These are phyloP conservation scores for Atethmia centrago DNA, from an alignment of 2,888 invertebrate species.

Conservation along the genomic window DNA sequence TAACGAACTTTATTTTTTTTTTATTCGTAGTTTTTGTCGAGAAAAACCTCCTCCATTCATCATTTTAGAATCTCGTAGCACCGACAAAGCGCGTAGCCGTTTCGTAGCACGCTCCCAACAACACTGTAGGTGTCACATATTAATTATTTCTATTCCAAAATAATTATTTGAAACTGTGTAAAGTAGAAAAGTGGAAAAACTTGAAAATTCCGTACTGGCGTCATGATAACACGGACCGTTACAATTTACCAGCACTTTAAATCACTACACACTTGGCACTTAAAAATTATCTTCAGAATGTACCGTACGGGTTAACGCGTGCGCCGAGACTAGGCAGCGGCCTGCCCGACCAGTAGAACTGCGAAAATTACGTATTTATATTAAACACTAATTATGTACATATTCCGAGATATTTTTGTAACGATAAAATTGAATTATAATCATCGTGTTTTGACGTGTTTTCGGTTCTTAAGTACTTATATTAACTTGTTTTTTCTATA, in stretches of 20 bases:
- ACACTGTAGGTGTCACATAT: slow-evolving; percentile 64
- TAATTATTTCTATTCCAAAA: slow-evolving; percentile 48
- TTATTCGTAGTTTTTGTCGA: background rate
- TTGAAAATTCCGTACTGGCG: slow-evolving; percentile 79
- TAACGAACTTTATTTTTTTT: too few relatives aligned
- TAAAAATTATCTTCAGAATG: slow-evolving; percentile 77
- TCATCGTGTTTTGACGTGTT: slow-evolving; percentile 64
- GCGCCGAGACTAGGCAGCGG: slow-evolving; percentile 77
- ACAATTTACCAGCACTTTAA: slow-evolving; percentile 77
- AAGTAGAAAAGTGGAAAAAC: slow-evolving; percentile 72
- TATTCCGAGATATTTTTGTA: slow-evolving; percentile 77
- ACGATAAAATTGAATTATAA: slow-evolving; percentile 71
- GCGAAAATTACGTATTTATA: slow-evolving; percentile 82
- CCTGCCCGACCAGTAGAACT: slow-evolving; percentile 65
- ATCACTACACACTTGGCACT: slow-evolving; percentile 84
- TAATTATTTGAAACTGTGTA: slow-evolving; percentile 62
- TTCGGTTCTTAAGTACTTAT: slow-evolving; percentile 24
- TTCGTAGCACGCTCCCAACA: slow-evolving; percentile 74
- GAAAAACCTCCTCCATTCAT: slow-evolving; percentile 36
- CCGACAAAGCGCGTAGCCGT: slow-evolving; percentile 59
- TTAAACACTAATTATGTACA: slow-evolving; percentile 84
- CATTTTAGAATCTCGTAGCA: slow-evolving; percentile 66
- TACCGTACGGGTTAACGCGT: slow-evolving; percentile 81
- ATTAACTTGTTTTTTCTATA: slow-evolving; percentile 24
- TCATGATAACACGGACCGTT: slow-evolving; percentile 86